These are phyloP conservation scores for Drosophila ficusphila DNA, from an alignment of 1,140 invertebrate species.

Conservation along the genomic window DNA sequence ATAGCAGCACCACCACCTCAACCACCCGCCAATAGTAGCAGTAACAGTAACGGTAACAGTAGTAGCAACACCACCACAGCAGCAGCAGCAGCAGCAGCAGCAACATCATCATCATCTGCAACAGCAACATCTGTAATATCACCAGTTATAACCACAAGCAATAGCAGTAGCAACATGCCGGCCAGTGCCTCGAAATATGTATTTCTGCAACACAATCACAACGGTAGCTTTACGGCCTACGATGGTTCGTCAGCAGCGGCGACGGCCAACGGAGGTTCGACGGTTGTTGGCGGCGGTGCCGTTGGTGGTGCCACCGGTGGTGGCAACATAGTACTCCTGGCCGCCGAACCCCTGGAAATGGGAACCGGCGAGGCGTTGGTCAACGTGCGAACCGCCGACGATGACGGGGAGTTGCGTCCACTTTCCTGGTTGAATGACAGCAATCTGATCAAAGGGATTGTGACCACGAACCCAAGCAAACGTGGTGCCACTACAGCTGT, in stretches of 20 bases:
- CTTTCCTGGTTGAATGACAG: conserved; percentile 96
- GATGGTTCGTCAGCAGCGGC: conserved; percentile 48
- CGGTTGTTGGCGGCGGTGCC: too few species aligned
- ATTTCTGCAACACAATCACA: conserved; percentile 72
- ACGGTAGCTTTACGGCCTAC: conserved; percentile 62
- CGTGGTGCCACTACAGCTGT: conserved; percentile 19
- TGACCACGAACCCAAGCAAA: conserved; percentile 43
- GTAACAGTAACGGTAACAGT: conserved; percentile 32
- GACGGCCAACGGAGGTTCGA: conserved; percentile 1
- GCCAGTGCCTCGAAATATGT: conserved; percentile 75
- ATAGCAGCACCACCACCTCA: conserved; percentile 21
- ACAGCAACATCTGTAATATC: neutral
- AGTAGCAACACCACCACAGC: conserved; percentile 41
- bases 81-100: conserved; percentile 10
- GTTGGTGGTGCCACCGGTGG: conserved; percentile 2
- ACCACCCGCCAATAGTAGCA: conserved; percentile 17
- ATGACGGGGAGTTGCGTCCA: conserved; percentile 94
- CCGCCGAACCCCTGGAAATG: conserved; percentile 73
- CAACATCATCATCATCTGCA: conserved; percentile 33
- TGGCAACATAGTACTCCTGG: conserved; percentile 80
- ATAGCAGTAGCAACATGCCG: conserved; percentile 36
- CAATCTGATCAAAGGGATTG: conserved; percentile 92
- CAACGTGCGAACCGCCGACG: conserved; percentile 31
- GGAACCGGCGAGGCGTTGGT: conserved; percentile 42
- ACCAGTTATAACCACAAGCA: conserved; percentile 28